phyloP scores from a whole-genome alignment of 2,797 vertebrate species.

The Numenius phaeopus region DNA sequence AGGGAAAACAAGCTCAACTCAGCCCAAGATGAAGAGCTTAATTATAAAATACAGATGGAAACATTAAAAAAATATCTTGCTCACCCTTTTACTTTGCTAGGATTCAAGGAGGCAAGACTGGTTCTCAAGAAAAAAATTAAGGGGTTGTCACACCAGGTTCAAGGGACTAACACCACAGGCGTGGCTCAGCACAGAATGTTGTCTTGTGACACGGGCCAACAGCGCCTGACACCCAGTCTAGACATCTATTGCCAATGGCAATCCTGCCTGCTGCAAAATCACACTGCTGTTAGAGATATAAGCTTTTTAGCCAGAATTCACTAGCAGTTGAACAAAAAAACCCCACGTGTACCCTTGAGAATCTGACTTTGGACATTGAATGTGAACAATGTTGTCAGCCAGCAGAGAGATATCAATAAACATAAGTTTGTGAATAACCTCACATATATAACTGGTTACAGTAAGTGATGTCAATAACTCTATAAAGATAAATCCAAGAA shows the following conservation, averaged over 20 bases:
- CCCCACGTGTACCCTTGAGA: neutral
- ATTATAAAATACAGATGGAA: neutral
- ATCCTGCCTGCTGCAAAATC: neutral
- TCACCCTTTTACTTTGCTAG: neutral
- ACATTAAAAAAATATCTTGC: neutral
- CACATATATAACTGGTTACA: neutral
- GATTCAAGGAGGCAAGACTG: neutral
- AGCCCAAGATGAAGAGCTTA: neutral
- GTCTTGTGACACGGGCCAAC: neutral
- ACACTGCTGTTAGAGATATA: neutral
- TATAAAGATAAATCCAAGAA: slow-evolving; percentile 14
- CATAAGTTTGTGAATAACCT: slow-evolving; percentile 18
- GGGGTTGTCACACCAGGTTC: neutral
- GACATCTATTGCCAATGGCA: accelerated
- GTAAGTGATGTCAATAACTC: neutral
- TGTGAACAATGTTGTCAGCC: neutral
- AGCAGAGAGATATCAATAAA: slow-evolving; percentile 37
- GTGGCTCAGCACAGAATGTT: neutral
- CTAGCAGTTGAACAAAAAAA: neutral
- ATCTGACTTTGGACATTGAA: neutral
- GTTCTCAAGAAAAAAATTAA: neutral
- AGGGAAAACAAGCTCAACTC: neutral
- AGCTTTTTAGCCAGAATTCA: neutral
- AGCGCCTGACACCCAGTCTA: neutral
- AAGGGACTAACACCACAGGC: neutral